Evolutionary conservation across 2,888 invertebrate genomes (phyloP), one percentile per base, ranked within the genome.

Genomic region (Penaeus monodon): DNA sequence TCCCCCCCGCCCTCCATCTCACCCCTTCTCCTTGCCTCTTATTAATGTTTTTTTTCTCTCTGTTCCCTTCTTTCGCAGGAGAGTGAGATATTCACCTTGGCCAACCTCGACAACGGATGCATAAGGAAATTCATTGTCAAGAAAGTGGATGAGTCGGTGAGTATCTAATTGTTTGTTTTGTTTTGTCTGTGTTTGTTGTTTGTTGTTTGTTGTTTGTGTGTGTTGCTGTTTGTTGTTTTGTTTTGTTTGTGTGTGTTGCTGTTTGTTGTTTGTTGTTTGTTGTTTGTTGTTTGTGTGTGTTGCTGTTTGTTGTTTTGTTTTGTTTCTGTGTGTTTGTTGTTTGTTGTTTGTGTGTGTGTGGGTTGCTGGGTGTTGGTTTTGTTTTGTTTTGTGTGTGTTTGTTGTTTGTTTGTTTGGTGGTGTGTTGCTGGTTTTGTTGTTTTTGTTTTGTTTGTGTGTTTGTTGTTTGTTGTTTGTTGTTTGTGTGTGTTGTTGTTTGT

Each of bases 21-120:
- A 0, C 17, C 20, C 29, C 27, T 82, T 22, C 24, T n/a, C n/a
- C 57, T n/a, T 1, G 1, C 29, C 29, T 79, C 24, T 70, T 80
- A n/a, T 33, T 77, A 82, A 70, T 79, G 49, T 83, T 79, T 7
- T 44, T 7, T 83, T 79, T 7, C 7, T 7, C 38, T 44, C 38
- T 44, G 0, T 44, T 8, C 38, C 38, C 38, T 8, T 44, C 38
- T 44, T 44, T 44, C 38, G 24, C 88, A 89, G 89, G 89, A 89
- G 78, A 76, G 85, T 29, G 88, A 89, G 76, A 88, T 89, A 73
- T 84, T 89, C 82, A 89, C 89, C 8, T 66, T 89, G 20, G 88
- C 89, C 38, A 89, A 89, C 84, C 84, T 89, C 17, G 89, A 89
- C 84, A 89, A 85, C 81, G 89, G 89, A 64, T 88, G 84, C 83